These are phyloP conservation scores for Dromiciops gliroides DNA, from an alignment of 2,113 vertebrate genomes.

Conservation along the genomic window DNA sequence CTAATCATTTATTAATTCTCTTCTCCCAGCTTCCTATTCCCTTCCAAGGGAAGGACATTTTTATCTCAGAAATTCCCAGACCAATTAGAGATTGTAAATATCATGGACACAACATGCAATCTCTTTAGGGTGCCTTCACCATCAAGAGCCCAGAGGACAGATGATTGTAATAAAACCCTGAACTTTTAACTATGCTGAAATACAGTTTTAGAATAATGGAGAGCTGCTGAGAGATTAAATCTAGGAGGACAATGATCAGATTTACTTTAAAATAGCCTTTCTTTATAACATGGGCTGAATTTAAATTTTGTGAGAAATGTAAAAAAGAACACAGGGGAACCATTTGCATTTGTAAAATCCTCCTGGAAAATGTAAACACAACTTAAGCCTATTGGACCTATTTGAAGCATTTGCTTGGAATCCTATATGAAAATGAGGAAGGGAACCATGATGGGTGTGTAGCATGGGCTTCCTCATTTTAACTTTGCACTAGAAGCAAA, in stretches of 20 bases:
- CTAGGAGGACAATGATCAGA: slow-evolving; percentile 39
- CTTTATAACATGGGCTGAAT: slow-evolving; percentile 51
- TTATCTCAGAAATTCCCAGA: slow-evolving; percentile 25
- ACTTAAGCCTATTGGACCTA: slow-evolving; percentile 55
- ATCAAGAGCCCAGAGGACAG: neutral
- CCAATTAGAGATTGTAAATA: slow-evolving; percentile 56
- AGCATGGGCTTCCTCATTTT: slow-evolving; percentile 66
- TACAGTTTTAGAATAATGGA: slow-evolving; percentile 36
- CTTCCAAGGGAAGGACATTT: slow-evolving; percentile 46
- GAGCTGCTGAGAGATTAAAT: slow-evolving; percentile 23
- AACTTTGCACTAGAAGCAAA: slow-evolving; percentile 67
- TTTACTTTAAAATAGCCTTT: slow-evolving; percentile 56
- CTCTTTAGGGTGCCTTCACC: slow-evolving; percentile 31
- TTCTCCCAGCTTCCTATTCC: neutral
- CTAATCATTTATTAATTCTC: slow-evolving; percentile 36
- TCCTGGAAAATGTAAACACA: slow-evolving; percentile 29
- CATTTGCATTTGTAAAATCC: slow-evolving; percentile 7
- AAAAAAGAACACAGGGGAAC: slow-evolving; percentile 15
- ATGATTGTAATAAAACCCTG: slow-evolving; percentile 16
- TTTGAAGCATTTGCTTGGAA: slow-evolving; percentile 51
- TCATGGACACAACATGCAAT: neutral
- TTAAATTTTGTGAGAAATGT: slow-evolving; percentile 67
- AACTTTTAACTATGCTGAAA: slow-evolving; percentile 31
- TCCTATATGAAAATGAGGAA: slow-evolving; percentile 16
- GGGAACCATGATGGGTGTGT: slow-evolving; percentile 51